A percentile compares a stretch with the other conserved stretches of the same genome.
These are phyloP conservation scores for Xylocampa areola DNA, from an alignment of 2,888 invertebrate species.

Conservation along the genomic window DNA sequence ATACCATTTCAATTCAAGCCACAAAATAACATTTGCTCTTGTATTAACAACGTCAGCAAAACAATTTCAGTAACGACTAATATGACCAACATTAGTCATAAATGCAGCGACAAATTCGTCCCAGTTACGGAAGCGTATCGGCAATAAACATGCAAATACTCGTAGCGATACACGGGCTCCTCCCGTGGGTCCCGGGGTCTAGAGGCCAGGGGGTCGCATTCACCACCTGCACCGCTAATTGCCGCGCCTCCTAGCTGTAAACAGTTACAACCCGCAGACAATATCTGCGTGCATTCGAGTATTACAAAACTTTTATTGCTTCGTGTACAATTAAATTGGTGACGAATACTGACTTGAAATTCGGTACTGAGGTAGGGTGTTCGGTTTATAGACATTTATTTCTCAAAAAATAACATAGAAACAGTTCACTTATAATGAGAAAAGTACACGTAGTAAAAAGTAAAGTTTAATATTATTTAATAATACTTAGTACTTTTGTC, in stretches of 20 bases:
- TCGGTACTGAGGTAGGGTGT: neutral
- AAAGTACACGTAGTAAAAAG: too few relatives aligned
- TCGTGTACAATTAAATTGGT: conserved; percentile 12
- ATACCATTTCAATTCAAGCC: neutral
- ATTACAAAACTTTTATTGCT: conserved; percentile 26
- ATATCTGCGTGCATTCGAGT: conserved; percentile 72
- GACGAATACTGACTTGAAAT: neutral
- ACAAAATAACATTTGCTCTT: neutral
- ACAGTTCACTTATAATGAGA: too few relatives aligned
- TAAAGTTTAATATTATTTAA: too few relatives aligned
- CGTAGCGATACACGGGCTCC: conserved; percentile 63
- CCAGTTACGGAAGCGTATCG: conserved; percentile 70
- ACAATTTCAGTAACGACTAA: conserved; percentile 5
- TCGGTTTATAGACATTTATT: too few relatives aligned
- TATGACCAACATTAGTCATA: conserved; percentile 9
- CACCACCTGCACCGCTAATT: conserved; percentile 87
- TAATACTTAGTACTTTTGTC: too few relatives aligned
- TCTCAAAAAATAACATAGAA: too few relatives aligned
- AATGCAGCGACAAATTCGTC: conserved; percentile 57
- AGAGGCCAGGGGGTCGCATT: conserved; percentile 83
- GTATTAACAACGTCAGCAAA: conserved; percentile 11
- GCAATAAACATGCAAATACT: conserved; percentile 79
- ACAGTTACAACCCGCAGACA: conserved; percentile 79
- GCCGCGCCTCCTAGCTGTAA: conserved; percentile 82
- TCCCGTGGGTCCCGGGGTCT: conserved; percentile 46